Evolutionary conservation across 2,113 vertebrate species (phyloP), one percentile per base, ranked within the genome.

Genomic region (Albula goreensis): DNA sequence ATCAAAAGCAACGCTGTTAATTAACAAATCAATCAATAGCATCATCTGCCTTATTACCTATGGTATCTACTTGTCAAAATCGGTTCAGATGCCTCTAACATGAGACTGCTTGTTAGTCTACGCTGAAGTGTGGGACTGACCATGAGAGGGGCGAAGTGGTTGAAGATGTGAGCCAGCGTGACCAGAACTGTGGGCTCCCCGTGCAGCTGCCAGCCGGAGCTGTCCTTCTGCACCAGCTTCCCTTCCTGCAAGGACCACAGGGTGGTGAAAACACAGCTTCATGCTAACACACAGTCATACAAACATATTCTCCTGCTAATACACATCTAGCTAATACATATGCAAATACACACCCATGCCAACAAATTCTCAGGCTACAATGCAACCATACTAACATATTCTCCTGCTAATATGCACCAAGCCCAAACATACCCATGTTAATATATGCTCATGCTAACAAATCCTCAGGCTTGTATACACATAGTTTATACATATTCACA

Each of bases 81-180:
- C 2, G 4, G 60, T 22, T 22, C 5, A 19, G 5, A 74, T 74
- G 7, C 70, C 22, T 74, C 22, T 10, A 74, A 74, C 22, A 74
- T 74, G 17, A 7, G n/a, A 70, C 70, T 74, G n/a, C 7, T 5
- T 1, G 6, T 74, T 10, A 25, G 70, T 22, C 12, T 31, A 74
- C 10, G n/a, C n/a, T 13, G 31, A 48, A 15, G 0, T 7, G 12
- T 0, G 87, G 85, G 88, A 90, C 95, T 97, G 91, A 99, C 98
- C 98, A 99, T 97, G 1, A 99, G 96, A 0, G 98, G 98, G 49
- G 97, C 96, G 0, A 99, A 99, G 90, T 93, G 93, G 89, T 97
- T 98, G 91, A 99, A 99, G 94, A 99, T 96, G 92, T 99, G 98
- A 50, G 97, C 97, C 86, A 99, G 88, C 0, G 98, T 95, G 90